These are phyloP conservation scores for Leptodirus hochenwartii DNA, from an alignment of 2,888 invertebrate species.

Conservation along the genomic window DNA sequence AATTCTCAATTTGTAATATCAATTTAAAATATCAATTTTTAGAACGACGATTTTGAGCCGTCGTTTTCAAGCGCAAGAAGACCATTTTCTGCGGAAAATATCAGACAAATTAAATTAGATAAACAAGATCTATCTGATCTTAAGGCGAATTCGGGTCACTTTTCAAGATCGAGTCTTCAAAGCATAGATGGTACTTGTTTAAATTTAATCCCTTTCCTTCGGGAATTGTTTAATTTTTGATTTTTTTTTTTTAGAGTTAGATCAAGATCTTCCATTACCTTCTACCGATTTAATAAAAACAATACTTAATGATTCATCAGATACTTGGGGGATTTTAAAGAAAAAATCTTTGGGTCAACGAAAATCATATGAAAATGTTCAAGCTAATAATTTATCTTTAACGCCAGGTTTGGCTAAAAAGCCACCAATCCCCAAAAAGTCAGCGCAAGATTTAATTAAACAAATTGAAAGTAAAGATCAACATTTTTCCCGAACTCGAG, in stretches of 20 bases:
- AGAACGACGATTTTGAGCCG: conserved; percentile 15
- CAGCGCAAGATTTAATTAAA: conserved; percentile 11
- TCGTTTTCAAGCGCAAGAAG: conserved; percentile 14
- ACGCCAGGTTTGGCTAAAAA: conserved; percentile 22
- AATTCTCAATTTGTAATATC: conserved; percentile 2
- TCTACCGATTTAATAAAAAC: conserved; percentile 20
- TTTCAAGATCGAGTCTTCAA: conserved; percentile 17
- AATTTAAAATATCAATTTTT: conserved; percentile 6
- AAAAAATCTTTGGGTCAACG: no score
- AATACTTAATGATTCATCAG: conserved; percentile 20
- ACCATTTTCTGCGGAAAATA: conserved; percentile 22
- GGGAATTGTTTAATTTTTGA: no score
- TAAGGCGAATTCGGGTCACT: conserved; percentile 13
- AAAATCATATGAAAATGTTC: no score
- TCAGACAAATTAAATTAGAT: no score
- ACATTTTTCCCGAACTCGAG: not conserved
- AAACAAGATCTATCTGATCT: no score
- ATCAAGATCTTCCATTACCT: conserved; percentile 14
- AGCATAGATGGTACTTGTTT: conserved; percentile 17
- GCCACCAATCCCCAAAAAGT: conserved; percentile 24
- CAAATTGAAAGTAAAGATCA: not conserved
- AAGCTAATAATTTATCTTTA: no score
- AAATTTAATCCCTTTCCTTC: conserved; percentile 5
- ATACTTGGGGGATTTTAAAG: conserved; percentile 21
- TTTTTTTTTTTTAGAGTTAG: conserved; percentile 14